Evolutionary conservation across 1,140 invertebrate genomes (phyloP).

Genomic region (Melipona quadrifasciata): DNA sequence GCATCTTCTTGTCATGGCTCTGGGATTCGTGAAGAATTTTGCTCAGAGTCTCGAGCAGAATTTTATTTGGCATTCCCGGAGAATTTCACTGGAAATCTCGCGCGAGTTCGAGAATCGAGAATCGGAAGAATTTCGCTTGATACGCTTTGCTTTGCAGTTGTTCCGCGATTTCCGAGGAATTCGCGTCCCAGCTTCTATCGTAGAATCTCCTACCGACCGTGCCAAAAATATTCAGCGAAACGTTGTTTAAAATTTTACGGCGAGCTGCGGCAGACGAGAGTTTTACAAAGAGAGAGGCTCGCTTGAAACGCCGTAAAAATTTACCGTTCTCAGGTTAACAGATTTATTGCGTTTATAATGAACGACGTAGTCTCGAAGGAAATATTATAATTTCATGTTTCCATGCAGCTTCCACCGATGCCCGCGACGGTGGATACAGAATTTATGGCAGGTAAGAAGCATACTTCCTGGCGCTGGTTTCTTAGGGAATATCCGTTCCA

Average conservation of each 20-base stretch:
- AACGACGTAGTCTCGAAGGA: not conserved
- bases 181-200: no score
- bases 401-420: not conserved
- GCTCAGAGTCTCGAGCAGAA: not conserved
- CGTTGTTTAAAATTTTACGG: no score
- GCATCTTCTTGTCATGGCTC: no score
- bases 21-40: no score
- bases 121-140: no score
- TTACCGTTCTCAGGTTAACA: not conserved
- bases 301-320: not conserved
- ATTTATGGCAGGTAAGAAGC: not conserved
- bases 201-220: no score
- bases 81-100: not conserved
- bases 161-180: no score
- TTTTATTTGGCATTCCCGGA: not conserved
- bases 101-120: not conserved
- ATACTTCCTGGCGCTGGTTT: not conserved
- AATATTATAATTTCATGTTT: not conserved
- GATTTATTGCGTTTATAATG: not conserved
- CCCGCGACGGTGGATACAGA: not conserved
- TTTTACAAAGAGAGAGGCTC: no score
- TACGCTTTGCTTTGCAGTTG: not conserved
- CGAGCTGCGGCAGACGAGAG: no score
- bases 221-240: no score
- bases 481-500: conserved; percentile 3